Evolutionary conservation across 2,888 invertebrate genomes (phyloP), one percentile per base, ranked within the genome.

Genomic region (Lepidonotus clava): DNA sequence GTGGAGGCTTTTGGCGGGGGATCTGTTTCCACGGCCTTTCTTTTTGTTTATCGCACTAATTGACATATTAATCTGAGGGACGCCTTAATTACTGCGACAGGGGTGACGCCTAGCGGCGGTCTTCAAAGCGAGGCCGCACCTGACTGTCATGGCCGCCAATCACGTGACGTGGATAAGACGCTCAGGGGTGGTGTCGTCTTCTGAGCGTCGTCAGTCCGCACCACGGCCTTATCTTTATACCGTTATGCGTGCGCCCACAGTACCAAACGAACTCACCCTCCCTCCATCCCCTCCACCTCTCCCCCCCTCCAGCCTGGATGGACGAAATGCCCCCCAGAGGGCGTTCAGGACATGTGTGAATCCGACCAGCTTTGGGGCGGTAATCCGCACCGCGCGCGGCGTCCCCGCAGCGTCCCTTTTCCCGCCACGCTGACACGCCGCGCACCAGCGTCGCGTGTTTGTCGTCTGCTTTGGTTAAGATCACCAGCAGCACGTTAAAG

Each of bases 41-140:
- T 71, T 71, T 71, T 71, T 71, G 71, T 71, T 71, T 38, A 71
- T 38, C 71, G 71, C 71, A 71, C 71, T 71, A 71, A 71, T 71
- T 71, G 71, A 71, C 71, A 71, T 71, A 71, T 71, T 71, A 71
- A 71, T 71, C 71, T 71, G 71, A 38, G 36, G 1, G 36, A 36
- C 36, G 34, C 38, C 71, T 71, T 71, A 71, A 71, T 71, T 71
- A 71, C 71, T 38, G 71, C 38, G 24, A 11, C 38, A 38, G 36
- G 38, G 71, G 71, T 36, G 71, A 8, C 36, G 71, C 71, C 38
- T 34, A 4, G 34, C 34, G 36, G n/a, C 71, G 36, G 18, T 38
- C 71, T 36, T 71, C 71, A 71, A 71, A 71, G 71, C 21, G 71
- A 18, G 36, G 71, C 71, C 36, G 18, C 71, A 71, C 71, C 71